Evolutionary conservation across 1,140 invertebrate genomes (phyloP).

Genomic region (Ostrea denselamellosa): DNA sequence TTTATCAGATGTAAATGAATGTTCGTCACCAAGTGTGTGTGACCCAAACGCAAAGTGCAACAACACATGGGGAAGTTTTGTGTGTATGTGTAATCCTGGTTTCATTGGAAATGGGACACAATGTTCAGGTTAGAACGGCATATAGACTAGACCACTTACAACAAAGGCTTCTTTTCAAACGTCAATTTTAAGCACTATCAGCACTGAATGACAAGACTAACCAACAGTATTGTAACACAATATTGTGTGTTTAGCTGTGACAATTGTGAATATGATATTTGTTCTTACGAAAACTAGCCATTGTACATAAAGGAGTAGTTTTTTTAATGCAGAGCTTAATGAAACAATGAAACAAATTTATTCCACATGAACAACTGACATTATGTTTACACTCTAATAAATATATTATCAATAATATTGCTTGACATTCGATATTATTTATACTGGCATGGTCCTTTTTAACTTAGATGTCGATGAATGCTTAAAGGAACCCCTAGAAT

Average conservation of each 20-base stretch:
- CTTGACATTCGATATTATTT: background rate
- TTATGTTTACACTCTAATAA: background rate
- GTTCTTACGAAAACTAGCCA: too few relatives aligned
- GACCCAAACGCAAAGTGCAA: constrained; percentile 25
- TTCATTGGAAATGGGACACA: background rate
- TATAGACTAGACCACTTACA: too few relatives aligned
- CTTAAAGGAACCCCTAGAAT: background rate
- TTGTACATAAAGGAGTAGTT: too few relatives aligned
- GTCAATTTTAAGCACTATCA: too few relatives aligned
- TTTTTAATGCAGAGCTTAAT: too few relatives aligned
- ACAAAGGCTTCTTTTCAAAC: too few relatives aligned
- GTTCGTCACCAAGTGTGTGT: constrained; percentile 30
- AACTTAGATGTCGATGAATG: constrained; percentile 21
- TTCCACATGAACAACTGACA: background rate
- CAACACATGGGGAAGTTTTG: constrained; percentile 42
- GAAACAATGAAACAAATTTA: too few relatives aligned
- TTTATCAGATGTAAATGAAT: constrained; percentile 41
- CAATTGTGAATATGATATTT: too few relatives aligned
- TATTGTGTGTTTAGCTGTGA: too few relatives aligned
- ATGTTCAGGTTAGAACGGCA: background rate
- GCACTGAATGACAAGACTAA: too few relatives aligned
- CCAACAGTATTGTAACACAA: too few relatives aligned
- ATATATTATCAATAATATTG: background rate
- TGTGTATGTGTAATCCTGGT: constrained; percentile 46
- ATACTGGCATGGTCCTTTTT: background rate